Base-by-base conservation (phyloP, 2,113 vertebrate genomes). In the Brachyistius frenatus region DNA sequence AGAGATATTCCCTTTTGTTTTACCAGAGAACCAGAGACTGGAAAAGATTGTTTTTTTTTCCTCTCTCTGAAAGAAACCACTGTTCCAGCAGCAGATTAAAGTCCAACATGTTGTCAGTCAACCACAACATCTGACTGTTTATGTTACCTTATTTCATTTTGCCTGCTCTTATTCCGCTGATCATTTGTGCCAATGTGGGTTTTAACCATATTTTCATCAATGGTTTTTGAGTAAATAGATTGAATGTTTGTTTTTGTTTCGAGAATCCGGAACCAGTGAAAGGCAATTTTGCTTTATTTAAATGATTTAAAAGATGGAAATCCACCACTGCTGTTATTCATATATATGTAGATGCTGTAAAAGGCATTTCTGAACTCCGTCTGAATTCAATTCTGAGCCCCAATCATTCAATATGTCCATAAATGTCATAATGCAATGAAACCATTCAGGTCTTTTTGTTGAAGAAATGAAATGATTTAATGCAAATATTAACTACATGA, bases 1-100 rank as follows among this genome's bases (percentile, higher is more conserved):
- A 23, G 23, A 23, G 9, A 67, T 23, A 60, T 60, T 56, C 58
- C 47, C 54, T 65, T 68, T 69, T 49, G n/a, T 69, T 78, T 82
- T 37, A 37, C 5, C 30, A 10, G 37, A 15, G 65, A 47, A 41
- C 5, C 16, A 14, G 23, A 41, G 13, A 5, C 36, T 67, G 2
- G 13, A 31, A 64, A 60, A n/a, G 13, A n/a, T 6, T 11, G 13
- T 9, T 44, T 44, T 9, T 44, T 44, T 44, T 44, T 44, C 41
- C n/a, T 23, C 23, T 23, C 23, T 23, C 23, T 23, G 23, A 23
- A 23, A 23, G 23, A 23, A 23, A 1, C 23, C 23, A 23, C 23
- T 23, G 23, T 23, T 23, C 23, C 23, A 23, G 23, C 23, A 23
- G 23, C 23, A 23, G 23, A 23, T 23, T 23, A 23, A 23, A 23